Evolutionary conservation across 2,797 vertebrate species (phyloP), one percentile per base, ranked within the genome.

Genomic region (Microchirus variegatus): DNA sequence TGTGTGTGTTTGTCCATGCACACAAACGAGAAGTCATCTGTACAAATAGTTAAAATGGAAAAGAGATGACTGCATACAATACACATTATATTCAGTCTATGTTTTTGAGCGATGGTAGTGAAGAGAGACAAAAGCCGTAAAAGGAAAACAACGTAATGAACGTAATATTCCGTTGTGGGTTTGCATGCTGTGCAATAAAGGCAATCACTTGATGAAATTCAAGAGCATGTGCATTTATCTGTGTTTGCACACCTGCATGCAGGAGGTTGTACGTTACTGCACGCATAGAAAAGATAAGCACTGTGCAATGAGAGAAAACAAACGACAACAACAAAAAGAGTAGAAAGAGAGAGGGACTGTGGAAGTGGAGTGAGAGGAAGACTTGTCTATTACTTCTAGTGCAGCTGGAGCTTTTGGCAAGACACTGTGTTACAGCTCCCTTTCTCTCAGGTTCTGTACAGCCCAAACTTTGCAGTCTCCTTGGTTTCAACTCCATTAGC

Each of bases 401-500:
- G 85, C 87, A 85, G 80, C 83, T 86, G 85, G 86, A 75, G 77
- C 3, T 76, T 78, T 81, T 90, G 87, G 85, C 83, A 77, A 74
- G 65, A 59, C 4, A 40, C 44, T 70, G 65, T 59, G 46, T 78
- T 76, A 57, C 57, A 69, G 61, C 72, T 62, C 64, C 48, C 19
- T 81, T 77, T 84, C 70, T 81, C 53, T 74, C 26, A 36, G 53
- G 48, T 62, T 75, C 61, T 75, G 68, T 66, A 56, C 73, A 67
- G 12, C 53, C 57, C 70, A 81, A 73, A 82, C 73, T 75, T 72
- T 72, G 67, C 83, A 71, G 81, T 88, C 13, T 85, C 85, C 83
- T 80, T 85, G 86, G 84, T 87, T 92, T 88, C 87, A 82, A 77
- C 85, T 90, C 81, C 64, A 88, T 89, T 88, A 85, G 77, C 75